Conservation (phyloP, 1,140 invertebrate genomes). For the Cydia amplana region DNA sequence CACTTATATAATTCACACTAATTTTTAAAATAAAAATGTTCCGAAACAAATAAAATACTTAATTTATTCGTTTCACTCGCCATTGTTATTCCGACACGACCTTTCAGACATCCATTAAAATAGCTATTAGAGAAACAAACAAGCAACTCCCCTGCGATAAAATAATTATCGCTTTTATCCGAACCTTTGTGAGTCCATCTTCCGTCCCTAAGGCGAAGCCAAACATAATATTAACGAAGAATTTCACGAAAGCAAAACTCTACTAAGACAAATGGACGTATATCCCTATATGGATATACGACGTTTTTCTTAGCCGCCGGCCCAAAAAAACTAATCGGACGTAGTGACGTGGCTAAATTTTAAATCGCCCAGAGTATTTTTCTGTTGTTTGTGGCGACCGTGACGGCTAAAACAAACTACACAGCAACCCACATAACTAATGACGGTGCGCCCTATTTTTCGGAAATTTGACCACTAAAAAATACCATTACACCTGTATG, state of each 20-base stretch:
- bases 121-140: slow-evolving; percentile 78
- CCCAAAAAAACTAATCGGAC: slow-evolving; percentile 48
- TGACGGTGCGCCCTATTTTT: slow-evolving; percentile 52
- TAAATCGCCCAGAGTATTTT: slow-evolving; percentile 37
- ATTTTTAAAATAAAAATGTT: slow-evolving; percentile 3
- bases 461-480: slow-evolving; percentile 46
- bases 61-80: slow-evolving; percentile 67
- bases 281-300: slow-evolving; percentile 45
- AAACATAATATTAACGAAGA: slow-evolving; percentile 69
- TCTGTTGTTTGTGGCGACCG: slow-evolving; percentile 52
- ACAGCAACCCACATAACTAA: slow-evolving; percentile 42
- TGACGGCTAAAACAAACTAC: slow-evolving; percentile 74
- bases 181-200: slow-evolving; percentile 53
- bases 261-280: slow-evolving; percentile 62
- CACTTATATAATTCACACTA: slow-evolving; percentile 3
- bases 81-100: slow-evolving; percentile 67
- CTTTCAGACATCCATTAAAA: slow-evolving; percentile 70
- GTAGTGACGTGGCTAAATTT: slow-evolving; percentile 73
- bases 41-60: slow-evolving; percentile 55
- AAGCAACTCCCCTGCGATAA: slow-evolving; percentile 73
- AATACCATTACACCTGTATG: slow-evolving; percentile 56
- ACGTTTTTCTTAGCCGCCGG: not conserved
- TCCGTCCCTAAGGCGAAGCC: slow-evolving; percentile 55
- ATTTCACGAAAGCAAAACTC: slow-evolving; percentile 57
- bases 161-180: slow-evolving; percentile 78